phyloP scores from a whole-genome alignment of 2,113 vertebrate genomes.

The Planiliza haematocheilus region DNA sequence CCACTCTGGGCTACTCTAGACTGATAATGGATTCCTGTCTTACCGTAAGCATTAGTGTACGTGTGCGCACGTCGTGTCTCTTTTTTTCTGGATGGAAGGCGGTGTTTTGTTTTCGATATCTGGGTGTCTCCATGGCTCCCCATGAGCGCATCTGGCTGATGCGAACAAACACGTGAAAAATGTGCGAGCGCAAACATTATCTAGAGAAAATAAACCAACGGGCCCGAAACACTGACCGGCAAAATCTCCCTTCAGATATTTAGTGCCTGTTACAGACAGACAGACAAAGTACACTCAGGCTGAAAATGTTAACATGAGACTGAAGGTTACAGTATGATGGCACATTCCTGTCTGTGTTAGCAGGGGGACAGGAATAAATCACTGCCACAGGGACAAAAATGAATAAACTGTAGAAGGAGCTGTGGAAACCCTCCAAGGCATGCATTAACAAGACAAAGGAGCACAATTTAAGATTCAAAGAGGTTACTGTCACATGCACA shows the following conservation, averaged over 20 bases:
- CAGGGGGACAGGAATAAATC: constrained; percentile 17
- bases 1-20: constrained; percentile 50
- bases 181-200: background rate
- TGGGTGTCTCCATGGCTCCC: constrained; percentile 10
- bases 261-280: constrained; percentile 20
- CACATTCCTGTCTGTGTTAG: constrained; percentile 27
- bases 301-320: constrained; percentile 34
- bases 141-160: constrained; percentile 24
- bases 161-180: background rate
- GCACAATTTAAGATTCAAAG: too few relatives aligned
- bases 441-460: background rate
- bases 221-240: constrained; percentile 17
- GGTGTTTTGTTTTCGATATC: constrained; percentile 38
- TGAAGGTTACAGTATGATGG: constrained; percentile 32
- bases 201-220: constrained; percentile 8
- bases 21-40: constrained; percentile 67
- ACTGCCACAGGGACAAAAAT: constrained; percentile 3
- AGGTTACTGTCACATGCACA: too few relatives aligned
- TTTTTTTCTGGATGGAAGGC: constrained; percentile 7
- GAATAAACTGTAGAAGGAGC: too few relatives aligned
- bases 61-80: constrained; percentile 16
- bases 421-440: too few relatives aligned
- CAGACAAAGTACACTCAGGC: background rate
- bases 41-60: constrained; percentile 56
- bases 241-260: constrained; percentile 22